phyloP scores from a whole-genome alignment of 2,797 vertebrate species.

The Podarcis siculus region DNA sequence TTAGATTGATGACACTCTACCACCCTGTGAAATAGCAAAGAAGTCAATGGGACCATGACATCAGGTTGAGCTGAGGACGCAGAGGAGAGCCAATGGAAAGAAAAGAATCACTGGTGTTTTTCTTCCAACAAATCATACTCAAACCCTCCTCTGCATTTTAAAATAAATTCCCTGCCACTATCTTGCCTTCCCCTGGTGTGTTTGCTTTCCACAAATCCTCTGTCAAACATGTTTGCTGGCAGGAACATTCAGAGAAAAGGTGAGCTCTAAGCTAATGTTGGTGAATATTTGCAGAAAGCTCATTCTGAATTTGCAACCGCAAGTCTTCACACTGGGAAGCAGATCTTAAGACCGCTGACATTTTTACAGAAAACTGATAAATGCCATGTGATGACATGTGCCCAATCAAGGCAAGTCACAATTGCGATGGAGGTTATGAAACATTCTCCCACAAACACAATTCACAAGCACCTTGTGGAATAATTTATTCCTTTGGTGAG shows the following conservation, averaged over 20 bases:
- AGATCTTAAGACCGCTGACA: conserved; percentile 17
- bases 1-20: neutral
- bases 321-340: conserved; percentile 15
- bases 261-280: conserved; percentile 24
- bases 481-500: neutral
- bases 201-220: conserved; percentile 34
- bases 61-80: no score
- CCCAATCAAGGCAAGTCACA: conserved; percentile 1
- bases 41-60: neutral
- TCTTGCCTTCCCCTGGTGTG: conserved; percentile 18
- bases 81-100: neutral
- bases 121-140: neutral
- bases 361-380: conserved; percentile 24
- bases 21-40: neutral
- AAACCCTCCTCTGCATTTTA: conserved; percentile 2
- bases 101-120: neutral
- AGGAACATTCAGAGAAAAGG: conserved; percentile 23
- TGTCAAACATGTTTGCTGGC: conserved; percentile 26
- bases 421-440: neutral
- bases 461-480: neutral
- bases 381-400: conserved; percentile 8
- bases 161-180: conserved; percentile 1
- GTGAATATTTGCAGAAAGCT: conserved; percentile 33
- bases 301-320: conserved; percentile 15
- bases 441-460: neutral